These are phyloP conservation scores for Coranthus polyacanthus DNA, from an alignment of 2,797 vertebrate species.

Conservation along the genomic window DNA sequence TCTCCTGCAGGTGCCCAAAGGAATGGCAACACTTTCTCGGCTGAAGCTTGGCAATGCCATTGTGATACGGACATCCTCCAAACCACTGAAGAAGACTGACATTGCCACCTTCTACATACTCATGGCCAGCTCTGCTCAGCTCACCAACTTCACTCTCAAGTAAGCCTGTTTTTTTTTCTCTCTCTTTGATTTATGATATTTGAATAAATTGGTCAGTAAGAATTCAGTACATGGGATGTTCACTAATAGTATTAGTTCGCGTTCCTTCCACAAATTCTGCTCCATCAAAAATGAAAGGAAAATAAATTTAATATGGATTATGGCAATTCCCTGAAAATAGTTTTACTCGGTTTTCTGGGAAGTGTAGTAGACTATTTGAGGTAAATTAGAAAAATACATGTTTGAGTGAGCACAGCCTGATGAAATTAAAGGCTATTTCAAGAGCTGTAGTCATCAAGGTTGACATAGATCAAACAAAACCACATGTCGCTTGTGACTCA, in stretches of 20 bases:
- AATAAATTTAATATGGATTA: constrained; percentile 70
- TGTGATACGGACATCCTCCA: constrained; percentile 87
- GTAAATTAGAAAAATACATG: constrained; percentile 41
- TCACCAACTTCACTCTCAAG: constrained; percentile 93
- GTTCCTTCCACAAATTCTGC: constrained; percentile 43
- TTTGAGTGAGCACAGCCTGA: constrained; percentile 39
- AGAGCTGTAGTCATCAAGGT: constrained; percentile 53
- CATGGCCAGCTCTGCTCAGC: constrained; percentile 86
- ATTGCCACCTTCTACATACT: constrained; percentile 91
- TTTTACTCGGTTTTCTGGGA: constrained; percentile 54
- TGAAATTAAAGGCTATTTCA: constrained; percentile 59
- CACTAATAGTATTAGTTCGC: constrained; percentile 29
- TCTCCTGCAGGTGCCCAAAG: constrained; percentile 87
- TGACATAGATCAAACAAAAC: constrained; percentile 53
- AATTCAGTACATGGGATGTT: constrained; percentile 8
- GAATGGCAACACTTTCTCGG: constrained; percentile 84
- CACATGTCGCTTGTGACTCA: constrained; percentile 49
- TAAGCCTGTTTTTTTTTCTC: constrained; percentile 71
- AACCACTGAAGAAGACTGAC: constrained; percentile 88
- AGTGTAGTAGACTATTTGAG: constrained; percentile 58
- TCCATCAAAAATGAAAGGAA: constrained; percentile 54
- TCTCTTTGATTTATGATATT: not conserved
- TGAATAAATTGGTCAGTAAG: constrained; percentile 25
- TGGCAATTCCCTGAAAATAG: constrained; percentile 68
- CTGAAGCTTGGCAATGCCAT: constrained; percentile 90